phyloP scores from a whole-genome alignment of 2,113 vertebrate genomes.

The Halcyon malimbica region DNA sequence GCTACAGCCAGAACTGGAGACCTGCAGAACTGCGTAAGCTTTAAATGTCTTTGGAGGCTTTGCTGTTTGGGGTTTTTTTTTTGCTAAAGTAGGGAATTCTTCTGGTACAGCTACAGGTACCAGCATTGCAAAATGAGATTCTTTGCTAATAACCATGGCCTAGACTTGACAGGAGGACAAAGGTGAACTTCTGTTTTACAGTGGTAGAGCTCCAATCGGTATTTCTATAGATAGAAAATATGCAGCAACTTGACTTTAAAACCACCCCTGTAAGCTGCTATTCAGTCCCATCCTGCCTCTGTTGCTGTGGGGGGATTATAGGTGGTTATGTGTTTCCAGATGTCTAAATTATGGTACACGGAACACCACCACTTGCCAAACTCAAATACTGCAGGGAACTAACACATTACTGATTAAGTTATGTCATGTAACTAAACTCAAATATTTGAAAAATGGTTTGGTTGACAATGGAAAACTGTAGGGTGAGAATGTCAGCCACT shows the following conservation, averaged over 20 bases:
- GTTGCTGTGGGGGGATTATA: background rate
- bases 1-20: background rate
- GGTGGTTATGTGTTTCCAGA: accelerated
- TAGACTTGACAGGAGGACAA: background rate
- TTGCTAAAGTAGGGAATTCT: no score
- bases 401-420: background rate
- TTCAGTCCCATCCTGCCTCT: background rate
- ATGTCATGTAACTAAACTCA: background rate
- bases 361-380: background rate
- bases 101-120: background rate
- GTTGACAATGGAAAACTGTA: background rate
- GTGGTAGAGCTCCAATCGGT: accelerated
- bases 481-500: background rate
- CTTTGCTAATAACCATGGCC: no score
- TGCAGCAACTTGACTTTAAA: background rate
- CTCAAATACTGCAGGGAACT: background rate
- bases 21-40: accelerated
- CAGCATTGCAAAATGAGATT: accelerated
- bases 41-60: accelerated
- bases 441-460: no score
- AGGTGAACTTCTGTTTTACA: background rate
- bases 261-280: accelerated
- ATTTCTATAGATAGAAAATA: background rate
- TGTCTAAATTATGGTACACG: background rate
- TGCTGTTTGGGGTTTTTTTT: background rate